Evolutionary conservation across 2,113 vertebrate genomes (phyloP).

Genomic region (Orthonyx spaldingii): DNA sequence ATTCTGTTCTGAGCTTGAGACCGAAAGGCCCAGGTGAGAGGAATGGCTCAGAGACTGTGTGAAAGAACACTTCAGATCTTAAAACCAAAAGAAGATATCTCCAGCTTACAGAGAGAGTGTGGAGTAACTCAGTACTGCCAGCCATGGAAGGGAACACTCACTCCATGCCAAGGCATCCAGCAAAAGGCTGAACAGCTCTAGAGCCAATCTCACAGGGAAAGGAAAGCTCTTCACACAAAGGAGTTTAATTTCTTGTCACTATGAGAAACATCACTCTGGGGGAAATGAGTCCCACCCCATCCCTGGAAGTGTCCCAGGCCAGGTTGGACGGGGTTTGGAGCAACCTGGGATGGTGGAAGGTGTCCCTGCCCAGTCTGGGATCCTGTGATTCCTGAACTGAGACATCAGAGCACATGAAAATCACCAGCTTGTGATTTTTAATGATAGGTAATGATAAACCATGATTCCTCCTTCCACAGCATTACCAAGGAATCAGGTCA

Average conservation of each 20-base stretch:
- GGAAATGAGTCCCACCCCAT: background rate
- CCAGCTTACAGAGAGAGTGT: background rate
- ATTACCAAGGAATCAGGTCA: background rate
- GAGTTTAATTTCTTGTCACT: background rate
- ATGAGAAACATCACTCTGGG: background rate
- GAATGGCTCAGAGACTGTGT: background rate
- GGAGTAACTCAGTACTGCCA: background rate
- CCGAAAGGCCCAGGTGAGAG: background rate
- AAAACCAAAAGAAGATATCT: background rate
- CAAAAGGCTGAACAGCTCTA: background rate
- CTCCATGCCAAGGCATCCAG: background rate
- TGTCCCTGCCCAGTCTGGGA: background rate
- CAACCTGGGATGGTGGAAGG: fast-evolving
- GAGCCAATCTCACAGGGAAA: background rate
- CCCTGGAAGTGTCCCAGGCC: background rate
- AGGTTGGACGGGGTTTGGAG: background rate
- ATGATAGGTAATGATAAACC: background rate
- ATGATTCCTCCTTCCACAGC: background rate
- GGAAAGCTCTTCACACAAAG: background rate
- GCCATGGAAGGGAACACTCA: background rate
- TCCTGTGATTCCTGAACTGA: background rate
- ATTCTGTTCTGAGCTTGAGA: background rate
- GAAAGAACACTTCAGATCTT: background rate
- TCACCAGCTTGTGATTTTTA: background rate
- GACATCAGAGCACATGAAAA: background rate